Base-by-base conservation (phyloP, 2,888 invertebrate genomes). In the Cheilosia grossa region DNA sequence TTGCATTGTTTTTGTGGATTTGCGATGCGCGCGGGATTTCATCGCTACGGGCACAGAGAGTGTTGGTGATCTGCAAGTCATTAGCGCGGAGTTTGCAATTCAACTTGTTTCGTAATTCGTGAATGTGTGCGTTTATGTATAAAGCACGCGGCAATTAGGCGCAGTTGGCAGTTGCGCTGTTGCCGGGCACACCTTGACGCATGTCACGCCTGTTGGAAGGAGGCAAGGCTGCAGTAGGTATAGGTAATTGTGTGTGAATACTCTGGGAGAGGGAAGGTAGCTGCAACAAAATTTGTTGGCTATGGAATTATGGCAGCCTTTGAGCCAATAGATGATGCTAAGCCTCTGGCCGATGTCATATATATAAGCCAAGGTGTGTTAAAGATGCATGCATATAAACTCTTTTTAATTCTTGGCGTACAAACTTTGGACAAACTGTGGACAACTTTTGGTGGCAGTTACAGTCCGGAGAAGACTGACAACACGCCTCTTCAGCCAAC, bases 41-140 rank as follows among this genome's bases (percentile, higher is more conserved):
- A 63, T 49, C 56, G 67, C 73, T 53, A 42, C 42, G 13, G 74
- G 61, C 72, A 69, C 37, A 40, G 21, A 56, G 49, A 61, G 56
- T 51, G 51, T 54, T 63, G 24, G 80, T 61, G 80, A 83, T 79
- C 83, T 75, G 83, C 83, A 70, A 83, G 83, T 83, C 80, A 83
- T 83, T 83, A 83, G 83, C 49, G 56, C 37, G 49, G 37, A 37
- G 56, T 49, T 80, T 72, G 63, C 81, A 85, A 81, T 85, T 81
- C 77, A 33, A 70, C 37, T 79, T 27, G 70, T 53, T 40, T 66
- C 21, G 72, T 85, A 81, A 85, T 85, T 85, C 75, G 67, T 72
- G 58, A 64, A 66, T 30, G 21, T 37, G 19, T 10, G 5, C 37
- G 17, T 37, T 33, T 67, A 40, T 69, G 24, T 64, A 66, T 47